phyloP scores from a whole-genome alignment of 2,888 invertebrate species.

The Tinea pellionella region DNA sequence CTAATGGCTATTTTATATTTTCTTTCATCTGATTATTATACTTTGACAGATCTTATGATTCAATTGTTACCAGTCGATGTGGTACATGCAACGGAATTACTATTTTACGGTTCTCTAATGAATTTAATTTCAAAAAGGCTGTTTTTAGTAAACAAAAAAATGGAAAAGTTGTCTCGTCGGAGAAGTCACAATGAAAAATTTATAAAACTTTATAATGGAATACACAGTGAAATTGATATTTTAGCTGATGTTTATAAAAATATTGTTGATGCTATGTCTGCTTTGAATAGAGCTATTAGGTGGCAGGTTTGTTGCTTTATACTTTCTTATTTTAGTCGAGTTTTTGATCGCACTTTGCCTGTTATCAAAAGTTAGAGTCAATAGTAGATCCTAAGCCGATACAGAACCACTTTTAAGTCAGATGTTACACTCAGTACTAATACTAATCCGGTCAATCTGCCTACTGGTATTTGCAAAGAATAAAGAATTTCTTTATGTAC shows the following conservation, averaged over 20 bases:
- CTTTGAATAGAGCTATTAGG: conserved; percentile 39
- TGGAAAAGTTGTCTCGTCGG: background rate
- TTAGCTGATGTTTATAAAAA: conserved; percentile 40
- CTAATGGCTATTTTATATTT: background rate
- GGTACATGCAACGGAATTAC: background rate
- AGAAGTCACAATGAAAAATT: background rate
- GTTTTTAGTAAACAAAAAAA: background rate
- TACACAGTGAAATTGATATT: background rate
- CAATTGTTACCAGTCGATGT: background rate
- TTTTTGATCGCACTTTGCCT: too few relatives aligned
- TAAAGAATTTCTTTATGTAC: too few relatives aligned
- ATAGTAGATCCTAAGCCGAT: too few relatives aligned
- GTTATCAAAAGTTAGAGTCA: too few relatives aligned
- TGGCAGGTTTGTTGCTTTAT: conserved; percentile 44
- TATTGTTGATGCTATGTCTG: conserved; percentile 34
- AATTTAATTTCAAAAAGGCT: background rate
- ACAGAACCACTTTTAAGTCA: background rate
- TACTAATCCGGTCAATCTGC: too few relatives aligned
- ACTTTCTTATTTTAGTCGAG: too few relatives aligned
- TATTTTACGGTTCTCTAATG: background rate
- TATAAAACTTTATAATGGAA: background rate
- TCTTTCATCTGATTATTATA: background rate
- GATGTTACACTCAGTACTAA: background rate
- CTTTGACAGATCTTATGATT: background rate
- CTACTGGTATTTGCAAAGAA: too few relatives aligned